Evolutionary conservation across 2,113 vertebrate genomes (phyloP), one percentile per base, ranked within the genome.

Genomic region (Bombycilla garrulus): DNA sequence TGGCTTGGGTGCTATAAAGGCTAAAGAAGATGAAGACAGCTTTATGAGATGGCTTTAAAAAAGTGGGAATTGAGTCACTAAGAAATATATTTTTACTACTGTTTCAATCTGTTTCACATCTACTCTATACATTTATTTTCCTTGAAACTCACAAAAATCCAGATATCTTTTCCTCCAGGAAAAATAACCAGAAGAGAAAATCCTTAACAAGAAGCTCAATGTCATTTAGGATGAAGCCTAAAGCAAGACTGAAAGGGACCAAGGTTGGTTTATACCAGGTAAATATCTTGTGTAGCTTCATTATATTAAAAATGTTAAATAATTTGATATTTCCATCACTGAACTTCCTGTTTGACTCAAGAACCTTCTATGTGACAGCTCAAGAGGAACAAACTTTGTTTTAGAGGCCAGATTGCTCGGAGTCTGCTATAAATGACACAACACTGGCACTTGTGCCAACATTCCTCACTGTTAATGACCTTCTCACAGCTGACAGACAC

Each of bases 41-140:
- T 96, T 96, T 93, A 97, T 80, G 44, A 81, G 31, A 53, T 0
- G 6, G 67, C 78, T 87, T 93, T 92, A 81, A 94, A 95, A 50
- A 89, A 92, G 47, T 15, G 38, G 31, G 84, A 93, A 88, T 53
- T 67, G 72, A 88, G 61, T 94, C 81, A 92, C 61, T 70, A 70
- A 71, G 50, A 95, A 92, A 94, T 94, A 76, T 33, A 79, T 79
- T 96, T 96, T 95, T 96, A 95, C 71, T 91, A 47, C 56, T 86
- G 57, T 94, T 88, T 95, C 95, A 87, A 91, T 95, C 58, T 85
- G 73, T 81, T 93, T 95, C 91, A 82, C 44, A 45, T 94, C 74
- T 81, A 86, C 57, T 93, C 86, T 53, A 86, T 83, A 57, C 22
- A 74, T 74, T 78, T 86, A 33, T 87, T 93, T 90, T 94, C 51